Percentiles rank a stretch among this genome's conserved stretches.
These are phyloP conservation scores for Thumatha senex DNA, from an alignment of 2,888 invertebrate species.

Conservation along the genomic window DNA sequence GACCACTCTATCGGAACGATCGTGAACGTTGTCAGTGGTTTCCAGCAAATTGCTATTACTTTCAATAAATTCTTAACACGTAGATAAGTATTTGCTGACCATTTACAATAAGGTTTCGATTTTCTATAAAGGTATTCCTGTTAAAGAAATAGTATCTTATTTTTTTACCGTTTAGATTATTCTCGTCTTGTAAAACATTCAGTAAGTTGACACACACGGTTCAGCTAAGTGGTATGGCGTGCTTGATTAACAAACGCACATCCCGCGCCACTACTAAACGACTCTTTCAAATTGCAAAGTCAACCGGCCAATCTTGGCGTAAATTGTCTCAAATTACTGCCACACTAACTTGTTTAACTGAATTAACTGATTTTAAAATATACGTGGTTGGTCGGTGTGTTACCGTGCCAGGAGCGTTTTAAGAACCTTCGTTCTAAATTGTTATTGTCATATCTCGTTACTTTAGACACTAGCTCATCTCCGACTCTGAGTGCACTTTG, in stretches of 20 bases:
- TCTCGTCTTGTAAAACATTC: too few species aligned
- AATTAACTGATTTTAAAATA: slow-evolving; percentile 72
- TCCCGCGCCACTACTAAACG: slow-evolving; percentile 51
- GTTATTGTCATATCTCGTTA: slow-evolving; percentile 60
- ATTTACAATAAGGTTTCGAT: too few species aligned
- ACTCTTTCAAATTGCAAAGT: slow-evolving; percentile 59
- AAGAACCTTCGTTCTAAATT: slow-evolving; percentile 44
- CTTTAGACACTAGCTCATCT: slow-evolving; percentile 54
- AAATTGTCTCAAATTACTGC: slow-evolving; percentile 73
- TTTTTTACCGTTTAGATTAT: too few species aligned
- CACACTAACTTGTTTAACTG: slow-evolving; percentile 67
- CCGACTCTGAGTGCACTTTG: slow-evolving; percentile 59
- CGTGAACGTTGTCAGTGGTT: too few species aligned
- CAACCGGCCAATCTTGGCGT: slow-evolving; percentile 61
- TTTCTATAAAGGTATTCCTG: too few species aligned
- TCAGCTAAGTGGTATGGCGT: slow-evolving; percentile 24
- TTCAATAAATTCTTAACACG: too few species aligned
- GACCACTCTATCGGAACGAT: too few species aligned
- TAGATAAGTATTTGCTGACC: too few species aligned
- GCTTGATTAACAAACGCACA: slow-evolving; percentile 49
- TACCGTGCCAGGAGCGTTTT: slow-evolving; percentile 13
- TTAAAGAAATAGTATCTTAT: too few species aligned
- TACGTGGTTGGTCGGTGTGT: slow-evolving; percentile 34
- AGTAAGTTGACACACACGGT: too few species aligned
- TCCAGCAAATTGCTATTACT: too few species aligned